Evolutionary conservation across 2,797 vertebrate genomes (phyloP).

Genomic region (Vultur gryphus): DNA sequence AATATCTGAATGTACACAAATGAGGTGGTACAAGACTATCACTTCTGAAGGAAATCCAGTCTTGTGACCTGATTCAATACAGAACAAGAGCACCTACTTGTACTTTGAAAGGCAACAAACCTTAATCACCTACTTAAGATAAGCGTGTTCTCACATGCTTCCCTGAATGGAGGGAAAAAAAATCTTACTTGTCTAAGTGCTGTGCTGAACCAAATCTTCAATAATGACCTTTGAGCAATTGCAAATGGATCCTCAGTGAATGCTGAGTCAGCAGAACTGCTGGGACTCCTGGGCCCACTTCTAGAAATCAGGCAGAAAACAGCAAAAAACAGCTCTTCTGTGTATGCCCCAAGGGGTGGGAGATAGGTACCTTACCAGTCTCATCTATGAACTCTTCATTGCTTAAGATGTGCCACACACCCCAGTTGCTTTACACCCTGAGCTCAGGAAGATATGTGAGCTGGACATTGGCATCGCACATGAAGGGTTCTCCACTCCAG

Average conservation of each 20-base stretch:
- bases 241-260: neutral
- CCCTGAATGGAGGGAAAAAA: neutral
- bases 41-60: neutral
- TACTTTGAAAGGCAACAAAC: neutral
- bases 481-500: neutral
- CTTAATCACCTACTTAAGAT: neutral
- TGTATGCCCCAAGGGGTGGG: rapidly evolving
- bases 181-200: neutral
- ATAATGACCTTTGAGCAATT: neutral
- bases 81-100: neutral
- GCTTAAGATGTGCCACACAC: neutral
- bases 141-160: neutral
- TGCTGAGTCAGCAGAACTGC: neutral
- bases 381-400: neutral
- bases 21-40: neutral
- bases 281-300: neutral
- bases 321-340: neutral
- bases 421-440: neutral
- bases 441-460: neutral
- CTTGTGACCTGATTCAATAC: neutral
- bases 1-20: neutral
- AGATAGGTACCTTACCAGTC: neutral
- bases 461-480: neutral
- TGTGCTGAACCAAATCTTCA: neutral
- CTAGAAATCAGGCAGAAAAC: neutral